A percentile compares a stretch with the other conserved stretches of the same genome.
phyloP scores from a whole-genome alignment of 2,797 vertebrate species.

The Potorous gilbertii region DNA sequence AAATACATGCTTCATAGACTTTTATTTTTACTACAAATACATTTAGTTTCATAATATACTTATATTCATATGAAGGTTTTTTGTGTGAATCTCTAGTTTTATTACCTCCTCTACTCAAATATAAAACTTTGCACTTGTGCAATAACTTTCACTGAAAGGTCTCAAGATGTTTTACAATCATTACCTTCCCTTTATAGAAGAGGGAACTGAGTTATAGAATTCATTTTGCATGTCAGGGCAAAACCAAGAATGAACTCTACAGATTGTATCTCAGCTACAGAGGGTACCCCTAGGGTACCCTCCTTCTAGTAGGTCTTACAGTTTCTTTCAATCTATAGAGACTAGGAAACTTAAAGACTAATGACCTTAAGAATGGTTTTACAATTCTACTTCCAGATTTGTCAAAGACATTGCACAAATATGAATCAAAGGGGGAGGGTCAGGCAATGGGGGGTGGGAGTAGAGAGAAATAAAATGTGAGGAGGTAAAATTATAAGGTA shows the following conservation, averaged over 20 bases:
- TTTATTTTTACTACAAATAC: slow-evolving; percentile 2
- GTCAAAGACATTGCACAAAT: slow-evolving; percentile 3
- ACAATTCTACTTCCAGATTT: slow-evolving; percentile 29
- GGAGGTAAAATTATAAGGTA: slow-evolving; percentile 61
- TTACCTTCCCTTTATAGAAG: background rate
- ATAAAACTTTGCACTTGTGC: background rate
- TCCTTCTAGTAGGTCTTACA: background rate
- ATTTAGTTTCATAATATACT: slow-evolving; percentile 2
- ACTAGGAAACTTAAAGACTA: slow-evolving; percentile 26
- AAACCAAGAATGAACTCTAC: slow-evolving; percentile 44
- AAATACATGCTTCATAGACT: background rate
- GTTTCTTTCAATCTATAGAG: background rate
- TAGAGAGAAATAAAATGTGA: slow-evolving; percentile 75
- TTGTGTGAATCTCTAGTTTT: slow-evolving; percentile 2
- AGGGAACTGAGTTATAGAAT: slow-evolving; percentile 28
- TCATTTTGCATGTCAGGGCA: slow-evolving; percentile 20
- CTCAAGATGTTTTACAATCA: background rate
- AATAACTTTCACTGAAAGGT: background rate
- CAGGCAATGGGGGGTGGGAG: slow-evolving; percentile 41
- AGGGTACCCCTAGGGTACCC: background rate
- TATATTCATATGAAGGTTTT: background rate
- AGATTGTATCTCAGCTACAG: slow-evolving; percentile 10
- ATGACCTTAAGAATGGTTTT: slow-evolving; percentile 36
- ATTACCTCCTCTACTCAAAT: background rate
- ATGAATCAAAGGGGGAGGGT: slow-evolving; percentile 21